Conservation (phyloP, 53 echinoderm and acorn worm species). For the Pentamera pediparva region DNA sequence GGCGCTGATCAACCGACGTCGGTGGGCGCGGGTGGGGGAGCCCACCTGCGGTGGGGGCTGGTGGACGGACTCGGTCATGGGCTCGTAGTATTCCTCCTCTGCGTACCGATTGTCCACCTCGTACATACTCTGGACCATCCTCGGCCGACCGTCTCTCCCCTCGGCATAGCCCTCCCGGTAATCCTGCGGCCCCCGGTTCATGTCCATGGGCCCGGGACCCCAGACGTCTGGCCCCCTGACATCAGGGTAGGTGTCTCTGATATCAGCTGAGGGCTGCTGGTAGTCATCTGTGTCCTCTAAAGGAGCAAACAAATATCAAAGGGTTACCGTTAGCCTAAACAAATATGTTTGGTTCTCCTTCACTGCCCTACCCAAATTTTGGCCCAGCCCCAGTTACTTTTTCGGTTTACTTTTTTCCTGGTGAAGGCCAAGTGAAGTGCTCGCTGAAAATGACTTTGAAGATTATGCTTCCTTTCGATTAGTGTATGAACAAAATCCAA, state of each 20-base stretch:
- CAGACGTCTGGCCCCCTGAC: slow-evolving; percentile 10
- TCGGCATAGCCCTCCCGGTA: too few relatives aligned
- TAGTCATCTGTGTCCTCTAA: slow-evolving; percentile 24
- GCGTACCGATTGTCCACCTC: slow-evolving; percentile 67
- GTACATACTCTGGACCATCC: slow-evolving; percentile 61
- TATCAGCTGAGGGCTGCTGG: slow-evolving; percentile 21
- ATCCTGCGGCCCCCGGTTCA: too few relatives aligned
- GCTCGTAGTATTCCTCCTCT: slow-evolving; percentile 47
- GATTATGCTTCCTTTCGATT: too few relatives aligned
- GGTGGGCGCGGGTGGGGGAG: not conserved
- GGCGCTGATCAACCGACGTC: slow-evolving; percentile 12
- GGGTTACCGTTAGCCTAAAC: not conserved
- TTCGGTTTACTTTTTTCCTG: too few relatives aligned
- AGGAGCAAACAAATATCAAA: not conserved
- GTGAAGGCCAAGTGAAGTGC: too few relatives aligned
- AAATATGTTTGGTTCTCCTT: too few relatives aligned
- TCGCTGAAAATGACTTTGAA: too few relatives aligned
- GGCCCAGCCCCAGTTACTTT: too few relatives aligned
- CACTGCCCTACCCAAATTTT: too few relatives aligned
- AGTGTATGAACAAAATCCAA: too few relatives aligned
- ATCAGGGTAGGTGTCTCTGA: not conserved
- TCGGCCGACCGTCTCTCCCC: not conserved
- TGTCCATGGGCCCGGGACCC: too few relatives aligned
- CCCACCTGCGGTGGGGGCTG: not conserved
- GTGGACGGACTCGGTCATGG: slow-evolving; percentile 34